Evolutionary conservation across 2,888 invertebrate species (phyloP), one percentile per base, ranked within the genome.

Genomic region (Cabera pusaria): DNA sequence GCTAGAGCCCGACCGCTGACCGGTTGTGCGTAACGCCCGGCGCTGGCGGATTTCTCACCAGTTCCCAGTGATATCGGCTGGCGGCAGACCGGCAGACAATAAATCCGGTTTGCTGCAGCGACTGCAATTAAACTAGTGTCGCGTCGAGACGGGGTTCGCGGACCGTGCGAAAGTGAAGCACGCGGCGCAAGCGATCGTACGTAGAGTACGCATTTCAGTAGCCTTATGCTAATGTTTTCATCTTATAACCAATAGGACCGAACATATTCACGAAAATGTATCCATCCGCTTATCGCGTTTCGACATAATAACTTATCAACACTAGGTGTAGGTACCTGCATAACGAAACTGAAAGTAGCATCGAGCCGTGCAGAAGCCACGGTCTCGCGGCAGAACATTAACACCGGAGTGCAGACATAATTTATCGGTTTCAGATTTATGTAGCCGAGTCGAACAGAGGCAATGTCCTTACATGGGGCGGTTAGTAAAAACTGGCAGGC

Each of bases 61-160:
- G 60, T 67, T 63, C 66, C 46, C 64, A 74, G 73, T 70, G 78
- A 79, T 78, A 80, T 77, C 76, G 76, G 69, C 65, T 67, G 65
- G 65, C 14, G 14, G 14, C 14, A 14, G 3, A 3, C 14, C 60
- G 66, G 64, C 78, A 80, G 83, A 86, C 86, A 86, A 86, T 86
- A 84, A 84, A 85, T 84, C 86, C 86, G 86, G 86, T 87, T 83
- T 58, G 60, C 67, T 74, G 80, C 83, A 75, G 77, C 75, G 64
- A 64, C 66, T 82, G 86, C 86, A 86, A 87, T 86, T 86, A 86
- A 79, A 83, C 77, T 80, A 83, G 85, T 86, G 87, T 85, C 86
- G 85, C 86, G 51, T 22, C 29, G 37, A 19, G 80, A 63, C 79
- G 70, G 73, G 75, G 79, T 77, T 76, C 80, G 79, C 81, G 70